Percentiles rank a stretch among this genome's conserved stretches.
phyloP scores from a whole-genome alignment of 2,797 vertebrate species.

The Gobionotothen gibberifrons region DNA sequence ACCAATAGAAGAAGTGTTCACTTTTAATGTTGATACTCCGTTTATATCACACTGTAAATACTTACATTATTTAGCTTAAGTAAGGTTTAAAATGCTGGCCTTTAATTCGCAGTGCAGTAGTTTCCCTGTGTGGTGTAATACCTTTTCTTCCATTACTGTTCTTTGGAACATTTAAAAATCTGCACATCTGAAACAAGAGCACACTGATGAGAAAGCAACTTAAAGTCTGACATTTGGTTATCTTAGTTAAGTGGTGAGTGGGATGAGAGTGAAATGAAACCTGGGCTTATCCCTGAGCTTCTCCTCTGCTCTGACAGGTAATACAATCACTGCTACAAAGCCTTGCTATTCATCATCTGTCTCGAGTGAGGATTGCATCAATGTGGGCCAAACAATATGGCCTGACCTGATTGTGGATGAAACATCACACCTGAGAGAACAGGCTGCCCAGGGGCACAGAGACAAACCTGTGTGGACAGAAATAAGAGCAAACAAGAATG shows the following conservation, averaged over 20 bases:
- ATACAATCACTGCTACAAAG: slow-evolving; percentile 70
- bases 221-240: neutral
- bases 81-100: no score
- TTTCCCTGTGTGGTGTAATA: no score
- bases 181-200: neutral
- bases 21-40: no score
- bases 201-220: neutral
- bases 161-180: neutral
- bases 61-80: no score
- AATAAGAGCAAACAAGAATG: slow-evolving; percentile 57
- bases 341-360: slow-evolving; percentile 55
- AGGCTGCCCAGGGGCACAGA: slow-evolving; percentile 26
- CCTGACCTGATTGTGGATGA: slow-evolving; percentile 77
- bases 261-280: neutral
- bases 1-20: no score
- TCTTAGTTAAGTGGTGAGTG: slow-evolving; percentile 1
- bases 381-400: slow-evolving; percentile 68
- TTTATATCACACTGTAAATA: no score
- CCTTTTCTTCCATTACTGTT: no score
- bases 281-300: slow-evolving; percentile 51
- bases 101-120: no score
- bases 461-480: slow-evolving; percentile 33
- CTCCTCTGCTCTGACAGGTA: slow-evolving; percentile 47
- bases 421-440: slow-evolving; percentile 61
- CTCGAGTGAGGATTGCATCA: slow-evolving; percentile 58